Evolutionary conservation across 1,140 invertebrate genomes (phyloP), one percentile per base, ranked within the genome.

Genomic region (Euwallacea similis): DNA sequence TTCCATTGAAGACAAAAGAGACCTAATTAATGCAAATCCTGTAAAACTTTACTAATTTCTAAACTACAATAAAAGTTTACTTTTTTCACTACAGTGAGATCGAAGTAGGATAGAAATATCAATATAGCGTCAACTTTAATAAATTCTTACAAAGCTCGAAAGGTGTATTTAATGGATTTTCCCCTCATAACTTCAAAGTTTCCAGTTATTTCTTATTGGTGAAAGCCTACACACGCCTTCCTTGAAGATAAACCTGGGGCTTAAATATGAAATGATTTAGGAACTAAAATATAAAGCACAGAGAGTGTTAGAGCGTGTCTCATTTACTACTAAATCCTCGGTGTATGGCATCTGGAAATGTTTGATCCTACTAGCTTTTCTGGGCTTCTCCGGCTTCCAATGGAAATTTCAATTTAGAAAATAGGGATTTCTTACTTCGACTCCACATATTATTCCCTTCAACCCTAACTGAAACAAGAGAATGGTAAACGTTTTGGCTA

Each of bases 341-440:
- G 13, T 63, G 41, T 47, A 47, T 50, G 61, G 16, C 61, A 47
- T 47, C 61, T 41, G 61, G 44, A 46, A 63, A 10, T 47, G 44
- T 63, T 47, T 63, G 43, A 63, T 46, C 61, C 61, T 4, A 7
- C 41, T 21, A 47, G 61, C 61, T 63, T 63, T 63, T 63, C 61
- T 16, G 15, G 61, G 21, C 42, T 63, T 61, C 42, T 21, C 59
- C 59, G 42, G 59, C 21, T 61, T 61, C 15, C 41, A 61, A 61
- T 61, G 61, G 44, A 63, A 47, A 21, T 46, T 63, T 63, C 61
- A 61, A 61, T 61, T 61, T 61, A 21, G 59, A 13, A 56, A 33
- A 56, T 56, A 13, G 54, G 16, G 15, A 56, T 21, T 56, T 56
- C 54, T 56, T n/a, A 15, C 16, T 56, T 56, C 46, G 15, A 56